Evolutionary conservation across 2,888 invertebrate genomes (phyloP), one percentile per base, ranked within the genome.

Genomic region (Tethea ocularis): DNA sequence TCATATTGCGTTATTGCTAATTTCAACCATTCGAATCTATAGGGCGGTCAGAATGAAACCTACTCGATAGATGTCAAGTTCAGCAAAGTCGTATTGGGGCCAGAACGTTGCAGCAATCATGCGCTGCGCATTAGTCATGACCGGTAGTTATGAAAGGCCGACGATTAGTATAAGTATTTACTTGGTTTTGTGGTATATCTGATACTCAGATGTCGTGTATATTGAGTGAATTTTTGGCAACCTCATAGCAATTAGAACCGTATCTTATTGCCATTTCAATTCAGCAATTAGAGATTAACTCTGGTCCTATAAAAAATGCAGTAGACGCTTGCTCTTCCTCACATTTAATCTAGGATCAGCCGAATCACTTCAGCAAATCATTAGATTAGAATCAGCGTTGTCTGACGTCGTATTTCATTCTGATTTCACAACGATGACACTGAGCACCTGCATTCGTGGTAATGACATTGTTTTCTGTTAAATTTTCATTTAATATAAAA

Each of bases 41-140:
- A 74, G 72, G 72, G 75, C 71, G 69, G 57, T 67, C 57, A 67
- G 62, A 77, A 77, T 71, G 70, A 67, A 68, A 64, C 62, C 61
- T 68, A 73, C 69, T 65, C 68, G 63, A 87, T 83, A 78, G 78
- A 71, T 87, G 87, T 88, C 87, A 88, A 88, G 87, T 87, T 87
- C 87, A 82, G 62, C 64, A 41, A 62, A 70, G 77, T 29, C 17
- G 26, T 33, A 86, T 82, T 84, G 86, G 70, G 84, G 84, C 67
- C 86, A 78, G 66, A 64, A 62, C 69, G 67, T 61, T 81, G 77
- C 70, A 71, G 83, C 78, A 83, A 83, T 76, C 75, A 79, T 73
- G 75, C 74, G 75, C 70, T 69, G 75, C 74, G 75, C 70, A 70
- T 83, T 80, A 83, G 79, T 84, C 85, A 85, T 74, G 75, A 71